Base-by-base conservation (phyloP, 2,113 vertebrate species). In the Riparia riparia region DNA sequence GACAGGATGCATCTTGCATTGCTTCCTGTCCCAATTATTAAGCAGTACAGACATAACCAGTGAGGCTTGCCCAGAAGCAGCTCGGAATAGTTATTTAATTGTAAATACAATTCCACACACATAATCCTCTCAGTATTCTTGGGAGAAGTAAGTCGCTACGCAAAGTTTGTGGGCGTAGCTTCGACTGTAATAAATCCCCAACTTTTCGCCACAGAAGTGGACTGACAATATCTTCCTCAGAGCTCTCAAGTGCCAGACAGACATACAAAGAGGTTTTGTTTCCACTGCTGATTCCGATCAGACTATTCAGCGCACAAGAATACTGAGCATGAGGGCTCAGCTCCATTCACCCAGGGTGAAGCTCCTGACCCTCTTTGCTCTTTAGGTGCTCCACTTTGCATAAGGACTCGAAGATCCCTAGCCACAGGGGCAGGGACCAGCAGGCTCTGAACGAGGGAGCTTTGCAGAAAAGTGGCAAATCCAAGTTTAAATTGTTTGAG, bases 261-360 rank as follows among this genome's bases (percentile, higher is more conserved):
- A 57, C 39, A 19, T 0, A 15, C 28, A 82, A 41, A 56, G 34
- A 54, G 26, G 49, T 45, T 82, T 74, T 50, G 7, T 60, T 69
- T 64, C n/a, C 37, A 22, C 26, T 21, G 24, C 22, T 24, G 24
- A 45, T 50, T 82, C 71, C 28, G 66, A 9, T 32, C 31, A 44
- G 25, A 9, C 54, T 54, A 29, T 42, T 44, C 31, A 53, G 15
- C 1, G 3, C 32, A 64, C 41, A 44, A 37, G 22, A 28, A 37
- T 50, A 76, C 0, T 1, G 21, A 37, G 54, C 31, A 9, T 1
- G 7, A 44, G 32, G 14, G 7, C 70, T 49, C 42, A 56, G 22
- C 8, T 63, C 29, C 39, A 7, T 63, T 65, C n/a, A 22, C 6
- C 31, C 53, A 11, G 0, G 0, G 21, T 12, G 14, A 64, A 54